phyloP scores from a whole-genome alignment of 2,888 invertebrate genomes.

The Panopea generosa region DNA sequence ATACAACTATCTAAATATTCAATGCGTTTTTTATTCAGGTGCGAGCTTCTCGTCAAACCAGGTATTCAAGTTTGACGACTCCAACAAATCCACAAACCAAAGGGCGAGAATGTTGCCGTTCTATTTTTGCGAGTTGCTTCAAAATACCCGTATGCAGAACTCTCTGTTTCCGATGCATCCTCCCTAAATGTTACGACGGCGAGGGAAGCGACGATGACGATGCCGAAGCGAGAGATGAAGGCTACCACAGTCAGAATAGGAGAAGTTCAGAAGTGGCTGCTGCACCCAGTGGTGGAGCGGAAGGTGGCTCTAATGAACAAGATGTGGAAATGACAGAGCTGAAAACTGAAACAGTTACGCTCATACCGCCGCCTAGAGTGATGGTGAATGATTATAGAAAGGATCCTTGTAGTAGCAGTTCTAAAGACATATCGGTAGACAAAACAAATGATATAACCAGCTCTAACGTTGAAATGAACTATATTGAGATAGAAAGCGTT shows the following conservation, averaged over 20 bases:
- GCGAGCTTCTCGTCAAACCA: conserved; percentile 53
- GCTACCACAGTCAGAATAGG: conserved; percentile 61
- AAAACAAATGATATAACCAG: not conserved
- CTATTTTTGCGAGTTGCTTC: conserved; percentile 51
- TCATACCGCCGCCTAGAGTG: conserved; percentile 50
- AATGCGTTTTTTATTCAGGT: conserved; percentile 34
- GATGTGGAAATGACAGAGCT: conserved; percentile 59
- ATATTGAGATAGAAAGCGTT: conserved; percentile 63
- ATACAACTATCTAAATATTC: too few species aligned
- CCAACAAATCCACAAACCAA: conserved; percentile 52
- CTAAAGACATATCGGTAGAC: not conserved
- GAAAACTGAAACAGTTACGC: conserved; percentile 51
- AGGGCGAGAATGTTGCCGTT: conserved; percentile 58
- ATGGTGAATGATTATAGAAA: conserved; percentile 49
- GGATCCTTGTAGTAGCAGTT: conserved; percentile 28
- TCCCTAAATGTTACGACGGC: conserved; percentile 55
- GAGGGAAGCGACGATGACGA: conserved; percentile 49
- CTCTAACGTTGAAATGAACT: conserved; percentile 41
- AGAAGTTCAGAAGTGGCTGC: conserved; percentile 42
- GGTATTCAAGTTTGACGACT: conserved; percentile 50
- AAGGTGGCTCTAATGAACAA: conserved; percentile 24
- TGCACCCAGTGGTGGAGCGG: conserved; percentile 22
- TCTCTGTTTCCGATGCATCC: conserved; percentile 59
- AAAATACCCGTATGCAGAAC: conserved; percentile 58
- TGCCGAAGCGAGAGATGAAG: conserved; percentile 46